Base-by-base conservation (phyloP, 2,113 vertebrate species). In the Phocoena sinus region DNA sequence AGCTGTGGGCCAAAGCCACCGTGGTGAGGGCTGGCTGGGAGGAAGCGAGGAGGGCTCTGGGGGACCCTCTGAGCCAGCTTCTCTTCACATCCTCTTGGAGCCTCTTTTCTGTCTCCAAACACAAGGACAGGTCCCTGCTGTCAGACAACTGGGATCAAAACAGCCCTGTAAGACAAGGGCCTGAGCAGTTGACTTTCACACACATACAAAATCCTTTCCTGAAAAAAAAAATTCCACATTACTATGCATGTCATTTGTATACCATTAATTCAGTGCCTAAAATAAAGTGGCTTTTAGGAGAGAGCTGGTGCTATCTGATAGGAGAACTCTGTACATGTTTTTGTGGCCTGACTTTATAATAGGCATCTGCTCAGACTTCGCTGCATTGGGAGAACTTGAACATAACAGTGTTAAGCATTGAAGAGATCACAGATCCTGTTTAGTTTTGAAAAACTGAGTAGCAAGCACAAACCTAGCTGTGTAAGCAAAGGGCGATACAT, bases 1-100 rank as follows among this genome's bases (percentile, higher is more conserved):
- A 95, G 97, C 97, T 91, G 71, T 74, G 95, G 94, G 94, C 91
- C 93, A 92, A 67, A 95, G 95, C 94, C 91, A 82, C 91, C 0
- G 4, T 83, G 23, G 83, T 95, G 92, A 91, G 71, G 94, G 87
- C 80, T 96, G 96, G 84, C 65, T 41, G 26, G 47, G 67, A 89
- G 81, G 31, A 33, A 41, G 77, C 7, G 20, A 81, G 47, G 67
- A 82, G 60, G 65, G 28, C 4, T 5, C 76, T 56, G 33, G 74
- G 89, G 73, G 79, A 63, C 77, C 70, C 84, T 65, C 70, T 10
- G 73, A 38, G 36, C 38, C 90, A 91, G 56, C 85, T 86, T 95
- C 63, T 71, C 56, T 47, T 95, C 31, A 38, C 9, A 47, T 36
- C 44, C 77, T 85, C 80, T 63, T 31, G 76, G 70, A 90, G 84